Percentiles rank a stretch among this genome's conserved stretches.
phyloP scores from a whole-genome alignment of 1,140 invertebrate genomes.

The Pristionchus pacificus region DNA sequence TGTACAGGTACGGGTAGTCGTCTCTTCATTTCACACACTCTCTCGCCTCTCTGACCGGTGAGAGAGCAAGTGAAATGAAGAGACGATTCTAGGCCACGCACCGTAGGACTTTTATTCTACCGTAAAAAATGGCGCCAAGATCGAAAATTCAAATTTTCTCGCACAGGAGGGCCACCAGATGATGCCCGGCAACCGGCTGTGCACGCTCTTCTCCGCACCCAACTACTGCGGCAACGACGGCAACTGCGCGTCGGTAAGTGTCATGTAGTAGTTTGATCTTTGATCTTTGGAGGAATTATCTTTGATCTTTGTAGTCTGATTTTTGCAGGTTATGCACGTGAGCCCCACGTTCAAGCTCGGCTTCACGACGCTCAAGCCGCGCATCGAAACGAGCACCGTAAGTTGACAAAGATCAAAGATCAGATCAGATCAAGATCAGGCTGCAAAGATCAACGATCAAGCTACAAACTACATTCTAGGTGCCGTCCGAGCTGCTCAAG shows the following conservation, averaged over 20 bases:
- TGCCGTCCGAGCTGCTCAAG: background rate
- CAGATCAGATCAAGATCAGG: background rate
- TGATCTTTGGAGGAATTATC: background rate
- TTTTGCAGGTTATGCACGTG: slow-evolving; percentile 20
- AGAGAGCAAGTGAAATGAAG: too few species aligned
- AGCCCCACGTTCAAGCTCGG: slow-evolving; percentile 8
- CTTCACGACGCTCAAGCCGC: slow-evolving; percentile 18
- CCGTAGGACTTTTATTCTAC: too few species aligned
- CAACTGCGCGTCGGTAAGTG: slow-evolving; percentile 30
- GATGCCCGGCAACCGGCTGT: slow-evolving; percentile 47
- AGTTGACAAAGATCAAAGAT: too few species aligned
- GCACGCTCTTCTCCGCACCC: slow-evolving; percentile 41
- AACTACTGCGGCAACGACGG: slow-evolving; percentile 39
- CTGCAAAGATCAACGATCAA: too few species aligned
- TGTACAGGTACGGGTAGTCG: background rate
- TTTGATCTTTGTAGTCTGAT: background rate
- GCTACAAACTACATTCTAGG: background rate
- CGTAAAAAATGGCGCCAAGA: too few species aligned
- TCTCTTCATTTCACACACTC: background rate
- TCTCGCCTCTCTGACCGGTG: background rate
- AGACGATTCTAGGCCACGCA: too few species aligned
- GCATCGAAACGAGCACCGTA: background rate
- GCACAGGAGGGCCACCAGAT: slow-evolving; percentile 66
- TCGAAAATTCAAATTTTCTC: too few species aligned
- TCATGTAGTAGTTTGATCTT: background rate